Percentiles rank a stretch among this genome's conserved stretches.
These are phyloP conservation scores for Paratilapia polleni DNA, from an alignment of 2,113 vertebrate species.

Conservation along the genomic window DNA sequence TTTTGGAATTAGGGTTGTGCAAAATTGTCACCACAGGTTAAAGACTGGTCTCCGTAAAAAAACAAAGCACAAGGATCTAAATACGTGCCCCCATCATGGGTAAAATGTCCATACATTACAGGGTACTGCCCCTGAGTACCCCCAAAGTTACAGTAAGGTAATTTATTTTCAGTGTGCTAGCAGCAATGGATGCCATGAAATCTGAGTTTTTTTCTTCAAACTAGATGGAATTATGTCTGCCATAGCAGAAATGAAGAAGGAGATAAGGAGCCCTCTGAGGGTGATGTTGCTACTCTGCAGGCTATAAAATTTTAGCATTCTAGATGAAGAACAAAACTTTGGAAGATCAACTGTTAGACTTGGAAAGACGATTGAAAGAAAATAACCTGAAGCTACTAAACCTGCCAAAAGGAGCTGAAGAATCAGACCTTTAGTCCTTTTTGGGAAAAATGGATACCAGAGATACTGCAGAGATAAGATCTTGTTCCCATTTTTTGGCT, in stretches of 20 bases:
- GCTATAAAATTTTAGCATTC: neutral
- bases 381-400: neutral
- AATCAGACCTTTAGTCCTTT: neutral
- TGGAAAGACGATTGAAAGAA: neutral
- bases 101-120: too few species aligned
- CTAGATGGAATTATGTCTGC: neutral
- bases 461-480: constrained; percentile 12
- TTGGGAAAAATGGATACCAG: neutral
- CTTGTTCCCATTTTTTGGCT: constrained; percentile 28
- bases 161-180: too few species aligned
- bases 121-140: too few species aligned
- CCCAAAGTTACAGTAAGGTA: too few species aligned
- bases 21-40: too few species aligned
- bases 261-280: neutral
- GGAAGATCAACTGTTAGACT: neutral
- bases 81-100: too few species aligned
- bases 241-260: neutral
- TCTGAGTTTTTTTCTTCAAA: neutral
- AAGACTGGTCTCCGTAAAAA: too few species aligned
- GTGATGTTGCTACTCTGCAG: neutral
- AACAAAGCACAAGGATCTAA: too few species aligned
- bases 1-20: too few species aligned
- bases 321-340: neutral
- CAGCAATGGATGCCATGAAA: too few species aligned
- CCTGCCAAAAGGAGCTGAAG: neutral